Conservation (phyloP, 2,797 vertebrate species). For the Ispidina lecontei region DNA sequence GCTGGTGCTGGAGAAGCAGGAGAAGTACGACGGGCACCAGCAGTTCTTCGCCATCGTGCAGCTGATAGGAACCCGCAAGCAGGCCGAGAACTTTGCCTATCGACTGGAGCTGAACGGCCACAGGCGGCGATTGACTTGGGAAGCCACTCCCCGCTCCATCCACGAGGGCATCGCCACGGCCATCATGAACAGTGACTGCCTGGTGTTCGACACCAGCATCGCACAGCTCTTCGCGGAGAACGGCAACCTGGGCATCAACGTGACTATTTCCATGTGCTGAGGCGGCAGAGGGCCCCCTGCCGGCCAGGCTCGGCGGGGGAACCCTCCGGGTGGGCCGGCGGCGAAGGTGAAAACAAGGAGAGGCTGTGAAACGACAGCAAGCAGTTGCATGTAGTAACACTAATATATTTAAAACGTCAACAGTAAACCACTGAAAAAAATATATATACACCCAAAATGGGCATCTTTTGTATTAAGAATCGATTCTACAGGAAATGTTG, state of each 20-base stretch:
- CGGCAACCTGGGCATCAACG: slow-evolving; percentile 94
- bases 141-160: slow-evolving; percentile 93
- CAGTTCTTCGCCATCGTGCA: slow-evolving; percentile 95
- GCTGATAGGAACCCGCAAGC: slow-evolving; percentile 94
- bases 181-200: slow-evolving; percentile 95
- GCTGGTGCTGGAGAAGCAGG: slow-evolving; percentile 94
- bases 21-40: slow-evolving; percentile 93
- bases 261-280: slow-evolving; percentile 96
- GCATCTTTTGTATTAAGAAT: slow-evolving; percentile 92
- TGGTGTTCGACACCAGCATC: slow-evolving; percentile 95
- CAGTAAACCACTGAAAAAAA: slow-evolving; percentile 88
- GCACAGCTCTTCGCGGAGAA: slow-evolving; percentile 95
- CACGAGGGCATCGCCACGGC: slow-evolving; percentile 94
- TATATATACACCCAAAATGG: slow-evolving; percentile 84
- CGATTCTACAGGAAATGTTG: slow-evolving; percentile 86
- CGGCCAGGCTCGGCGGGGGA: slow-evolving; percentile 32
- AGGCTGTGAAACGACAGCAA: slow-evolving; percentile 79
- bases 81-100: slow-evolving; percentile 94
- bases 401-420: slow-evolving; percentile 88
- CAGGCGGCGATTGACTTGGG: slow-evolving; percentile 93
- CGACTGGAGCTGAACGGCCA: slow-evolving; percentile 92
- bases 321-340: too few relatives aligned
- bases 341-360: slow-evolving; percentile 78
- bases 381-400: slow-evolving; percentile 85
- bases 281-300: slow-evolving; percentile 73